Percentiles rank a stretch among this genome's conserved stretches.
phyloP scores from a whole-genome alignment of 37 sponge, comb jelly and placozoan species.

The Diacarnus erythraeanus region DNA sequence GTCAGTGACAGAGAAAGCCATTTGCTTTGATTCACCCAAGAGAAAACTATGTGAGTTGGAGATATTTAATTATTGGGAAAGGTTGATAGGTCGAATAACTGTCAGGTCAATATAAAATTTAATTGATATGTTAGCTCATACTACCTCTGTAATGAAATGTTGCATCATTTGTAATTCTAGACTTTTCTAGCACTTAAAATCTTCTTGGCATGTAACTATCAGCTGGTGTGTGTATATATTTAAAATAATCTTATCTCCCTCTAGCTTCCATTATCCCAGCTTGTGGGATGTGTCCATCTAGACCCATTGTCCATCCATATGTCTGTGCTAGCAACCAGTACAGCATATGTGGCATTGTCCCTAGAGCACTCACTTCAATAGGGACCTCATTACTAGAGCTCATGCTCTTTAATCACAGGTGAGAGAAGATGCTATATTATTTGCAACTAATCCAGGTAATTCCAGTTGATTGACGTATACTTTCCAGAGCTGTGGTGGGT shows the following conservation, averaged over 20 bases:
- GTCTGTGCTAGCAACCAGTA: slow-evolving; percentile 30
- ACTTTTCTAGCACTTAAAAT: neutral
- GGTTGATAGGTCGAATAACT: no score
- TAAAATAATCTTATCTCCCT: no score
- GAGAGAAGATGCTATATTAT: neutral
- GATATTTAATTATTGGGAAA: neutral
- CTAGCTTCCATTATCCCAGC: neutral
- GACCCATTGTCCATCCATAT: slow-evolving; percentile 58
- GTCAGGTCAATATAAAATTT: no score
- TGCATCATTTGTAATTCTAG: neutral
- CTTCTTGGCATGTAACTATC: no score
- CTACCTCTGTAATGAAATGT: neutral
- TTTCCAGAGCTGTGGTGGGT: no score
- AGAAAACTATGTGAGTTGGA: slow-evolving; percentile 15
- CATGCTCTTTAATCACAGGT: slow-evolving; percentile 65
- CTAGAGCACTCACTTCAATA: slow-evolving; percentile 40
- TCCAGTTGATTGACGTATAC: neutral
- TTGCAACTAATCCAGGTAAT: neutral
- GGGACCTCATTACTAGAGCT: slow-evolving; percentile 31
- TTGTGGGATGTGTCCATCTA: neutral
- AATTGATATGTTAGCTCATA: no score
- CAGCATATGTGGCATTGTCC: slow-evolving; percentile 49
- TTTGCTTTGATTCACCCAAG: neutral
- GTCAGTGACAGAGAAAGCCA: neutral
- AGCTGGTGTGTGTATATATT: no score